Base-by-base conservation (phyloP, 2,888 invertebrate genomes). In the Stenchaetothrips biformis region DNA sequence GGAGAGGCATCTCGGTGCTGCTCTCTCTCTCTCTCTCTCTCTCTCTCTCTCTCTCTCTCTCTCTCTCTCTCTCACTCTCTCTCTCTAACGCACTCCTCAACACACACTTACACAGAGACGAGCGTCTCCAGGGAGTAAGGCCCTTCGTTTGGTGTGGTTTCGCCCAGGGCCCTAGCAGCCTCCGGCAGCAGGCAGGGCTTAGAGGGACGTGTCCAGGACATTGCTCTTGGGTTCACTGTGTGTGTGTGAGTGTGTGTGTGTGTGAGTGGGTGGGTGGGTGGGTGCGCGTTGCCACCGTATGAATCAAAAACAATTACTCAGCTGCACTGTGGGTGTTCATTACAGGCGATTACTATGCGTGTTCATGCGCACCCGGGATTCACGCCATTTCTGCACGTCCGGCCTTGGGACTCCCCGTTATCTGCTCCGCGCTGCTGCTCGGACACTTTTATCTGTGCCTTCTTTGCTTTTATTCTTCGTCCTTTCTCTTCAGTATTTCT, bases 231-330 rank as follows among this genome's bases (percentile, higher is more conserved):
- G 8, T 11, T 25, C 25, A 2, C 25, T 25, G 21, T 8, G 25
- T 59, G 59, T 18, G 0, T 18, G 3, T 16, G 59, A 9, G 59
- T 16, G 78, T 78, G 21, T 78, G 37, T 37, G 37, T 37, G 37
- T 37, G 37, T 37, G 37, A 13, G 53, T 53, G 59, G 0, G 59
- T 59, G 59, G 11, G 53, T 53, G 53, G 3, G n/a, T n/a, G n/a
- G n/a, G 53, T 18, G 37, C 11, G 37, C 47, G 7, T 7, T 18
- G 79, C 53, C 59, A 49, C 53, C 25, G 25, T 11, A 25, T 25
- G 67, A 74, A 25, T 74, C 67, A 74, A 25, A 74, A 74, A 74
- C 67, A 74, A 74, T 74, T 74, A 74, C 67, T 74, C 67, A 74
- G 59, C 59, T 16, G 59, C 59, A 59, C 59, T 18, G 37, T 37